phyloP scores from a whole-genome alignment of 1,140 invertebrate genomes.

The Euura saliciscinereae region DNA sequence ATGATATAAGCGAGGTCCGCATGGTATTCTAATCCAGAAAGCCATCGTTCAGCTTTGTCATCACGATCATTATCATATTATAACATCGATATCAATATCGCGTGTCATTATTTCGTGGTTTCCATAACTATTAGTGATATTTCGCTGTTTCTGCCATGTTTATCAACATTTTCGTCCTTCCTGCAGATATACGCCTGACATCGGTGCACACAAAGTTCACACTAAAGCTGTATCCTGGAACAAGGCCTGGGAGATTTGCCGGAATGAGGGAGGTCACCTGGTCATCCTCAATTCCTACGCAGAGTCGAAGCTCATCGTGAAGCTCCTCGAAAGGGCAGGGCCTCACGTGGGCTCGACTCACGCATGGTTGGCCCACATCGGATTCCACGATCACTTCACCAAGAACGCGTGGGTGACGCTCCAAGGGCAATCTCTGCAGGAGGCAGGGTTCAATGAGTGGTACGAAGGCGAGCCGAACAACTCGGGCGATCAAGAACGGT shows the following conservation, averaged over 20 bases:
- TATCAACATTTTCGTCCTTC: not conserved
- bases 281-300: conserved; percentile 18
- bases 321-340: not conserved
- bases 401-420: too few species aligned
- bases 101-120: too few species aligned
- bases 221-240: not conserved
- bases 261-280: conserved; percentile 18
- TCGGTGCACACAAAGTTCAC: conserved; percentile 18
- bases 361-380: not conserved
- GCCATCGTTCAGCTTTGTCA: too few species aligned
- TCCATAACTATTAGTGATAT: too few species aligned
- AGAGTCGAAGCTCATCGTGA: not conserved
- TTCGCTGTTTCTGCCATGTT: too few species aligned
- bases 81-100: too few species aligned
- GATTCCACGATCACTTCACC: too few species aligned
- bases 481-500: too few species aligned
- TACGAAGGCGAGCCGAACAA: too few species aligned
- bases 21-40: not conserved
- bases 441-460: too few species aligned
- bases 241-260: conserved; percentile 12
- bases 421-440: too few species aligned
- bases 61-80: too few species aligned
- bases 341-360: not conserved
- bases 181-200: not conserved
- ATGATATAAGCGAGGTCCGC: not conserved